These are phyloP conservation scores for Apamea crenata DNA, from an alignment of 2,888 invertebrate species.

Conservation along the genomic window DNA sequence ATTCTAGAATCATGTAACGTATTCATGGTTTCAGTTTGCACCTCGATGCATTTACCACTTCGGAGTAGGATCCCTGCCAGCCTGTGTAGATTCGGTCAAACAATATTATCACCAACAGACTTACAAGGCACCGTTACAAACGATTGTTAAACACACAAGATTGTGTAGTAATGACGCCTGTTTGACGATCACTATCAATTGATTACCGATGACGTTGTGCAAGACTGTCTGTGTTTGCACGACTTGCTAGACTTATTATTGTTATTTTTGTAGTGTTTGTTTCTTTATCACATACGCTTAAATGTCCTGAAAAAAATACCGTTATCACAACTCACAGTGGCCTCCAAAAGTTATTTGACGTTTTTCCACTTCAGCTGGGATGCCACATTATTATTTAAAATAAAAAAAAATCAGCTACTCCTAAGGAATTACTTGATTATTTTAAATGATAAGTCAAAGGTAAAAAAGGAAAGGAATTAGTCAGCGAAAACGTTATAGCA, in stretches of 20 bases:
- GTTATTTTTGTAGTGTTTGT: not conserved
- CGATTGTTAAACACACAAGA: constrained; percentile 6
- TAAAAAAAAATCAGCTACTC: too few species aligned
- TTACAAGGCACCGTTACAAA: not conserved
- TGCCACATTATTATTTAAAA: too few species aligned
- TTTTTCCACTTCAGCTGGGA: too few species aligned
- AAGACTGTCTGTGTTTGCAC: constrained; percentile 26
- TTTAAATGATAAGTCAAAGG: too few species aligned
- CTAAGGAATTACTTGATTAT: too few species aligned
- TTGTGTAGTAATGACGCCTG: constrained; percentile 12
- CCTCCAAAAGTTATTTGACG: too few species aligned
- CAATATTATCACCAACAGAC: constrained; percentile 20
- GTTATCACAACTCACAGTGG: not conserved
- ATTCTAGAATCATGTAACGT: too few species aligned
- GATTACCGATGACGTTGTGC: constrained; percentile 21
- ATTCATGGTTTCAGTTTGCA: too few species aligned
- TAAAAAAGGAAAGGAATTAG: too few species aligned
- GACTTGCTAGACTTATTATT: not conserved
- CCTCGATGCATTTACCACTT: too few species aligned
- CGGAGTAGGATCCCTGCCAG: too few species aligned
- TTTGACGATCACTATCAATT: constrained; percentile 16
- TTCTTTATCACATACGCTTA: not conserved
- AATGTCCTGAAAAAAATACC: not conserved
- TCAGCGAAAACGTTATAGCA: too few species aligned
- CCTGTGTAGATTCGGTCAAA: not conserved